Evolutionary conservation across 1,140 invertebrate genomes (phyloP).

Genomic region (Drosophila guanche): DNA sequence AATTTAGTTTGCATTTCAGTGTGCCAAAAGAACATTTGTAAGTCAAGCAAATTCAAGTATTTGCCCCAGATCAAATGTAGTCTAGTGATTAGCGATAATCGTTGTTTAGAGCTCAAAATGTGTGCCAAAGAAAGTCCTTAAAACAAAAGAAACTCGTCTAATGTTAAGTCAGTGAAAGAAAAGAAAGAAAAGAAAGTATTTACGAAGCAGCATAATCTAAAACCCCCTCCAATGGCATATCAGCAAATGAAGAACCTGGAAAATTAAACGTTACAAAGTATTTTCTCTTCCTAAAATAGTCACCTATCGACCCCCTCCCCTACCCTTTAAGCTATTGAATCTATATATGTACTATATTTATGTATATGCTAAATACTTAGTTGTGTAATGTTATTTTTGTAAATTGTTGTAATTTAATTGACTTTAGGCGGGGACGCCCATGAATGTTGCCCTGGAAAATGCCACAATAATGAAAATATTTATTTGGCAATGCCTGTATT

Average conservation of each 20-base stretch:
- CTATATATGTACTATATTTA: conserved; percentile 40
- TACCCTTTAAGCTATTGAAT: conserved; percentile 40
- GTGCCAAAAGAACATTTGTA: conserved; percentile 21
- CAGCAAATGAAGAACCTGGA: conserved; percentile 44
- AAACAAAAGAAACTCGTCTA: background rate
- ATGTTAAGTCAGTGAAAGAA: conserved; percentile 28
- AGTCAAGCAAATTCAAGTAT: conserved; percentile 4
- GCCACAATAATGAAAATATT: conserved; percentile 7
- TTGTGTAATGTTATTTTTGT: conserved; percentile 52
- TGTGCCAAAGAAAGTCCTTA: conserved; percentile 39
- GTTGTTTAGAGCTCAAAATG: conserved; percentile 18
- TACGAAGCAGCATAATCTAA: conserved; percentile 50
- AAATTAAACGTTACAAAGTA: conserved; percentile 31
- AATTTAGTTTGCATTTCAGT: conserved; percentile 49
- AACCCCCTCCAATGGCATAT: conserved; percentile 31
- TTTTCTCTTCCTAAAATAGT: conserved; percentile 38
- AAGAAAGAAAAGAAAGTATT: conserved; percentile 21
- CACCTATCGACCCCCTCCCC: conserved; percentile 12
- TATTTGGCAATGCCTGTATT: background rate
- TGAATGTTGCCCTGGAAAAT: background rate
- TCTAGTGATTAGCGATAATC: conserved; percentile 29
- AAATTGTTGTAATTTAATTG: conserved; percentile 52
- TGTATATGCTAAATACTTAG: conserved; percentile 8
- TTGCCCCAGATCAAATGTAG: conserved; percentile 35
- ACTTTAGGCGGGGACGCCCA: conserved; percentile 11